phyloP scores from a whole-genome alignment of 2,888 invertebrate genomes.

The Atethmia centrago region DNA sequence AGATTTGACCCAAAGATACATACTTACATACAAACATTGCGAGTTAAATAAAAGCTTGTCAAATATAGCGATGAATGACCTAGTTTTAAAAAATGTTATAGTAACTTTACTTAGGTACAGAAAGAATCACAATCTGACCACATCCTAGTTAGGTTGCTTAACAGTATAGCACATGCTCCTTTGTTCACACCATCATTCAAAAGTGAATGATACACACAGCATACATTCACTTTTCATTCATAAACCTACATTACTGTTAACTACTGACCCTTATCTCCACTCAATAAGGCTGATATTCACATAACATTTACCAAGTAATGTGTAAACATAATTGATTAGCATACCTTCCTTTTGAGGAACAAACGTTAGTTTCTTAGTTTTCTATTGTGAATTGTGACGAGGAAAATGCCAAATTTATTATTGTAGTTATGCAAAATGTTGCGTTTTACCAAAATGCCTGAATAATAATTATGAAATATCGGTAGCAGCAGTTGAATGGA shows the following conservation, averaged over 20 bases:
- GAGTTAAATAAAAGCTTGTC: too few relatives aligned
- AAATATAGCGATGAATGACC: too few relatives aligned
- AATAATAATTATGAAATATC: slow-evolving; percentile 19
- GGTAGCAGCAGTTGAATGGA: neutral
- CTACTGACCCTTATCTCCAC: neutral
- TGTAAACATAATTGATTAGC: slow-evolving; percentile 56
- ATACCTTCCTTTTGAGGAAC: slow-evolving; percentile 52
- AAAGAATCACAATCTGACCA: neutral
- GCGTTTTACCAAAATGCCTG: slow-evolving; percentile 37
- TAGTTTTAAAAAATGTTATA: too few relatives aligned
- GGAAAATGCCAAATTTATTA: slow-evolving; percentile 57
- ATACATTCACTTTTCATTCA: slow-evolving; percentile 56
- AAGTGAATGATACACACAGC: slow-evolving; percentile 26
- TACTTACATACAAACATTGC: too few relatives aligned
- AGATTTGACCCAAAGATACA: too few relatives aligned
- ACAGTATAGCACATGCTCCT: neutral
- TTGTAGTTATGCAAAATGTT: slow-evolving; percentile 48
- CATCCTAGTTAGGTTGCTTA: slow-evolving; percentile 14
- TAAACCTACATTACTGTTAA: slow-evolving; percentile 2
- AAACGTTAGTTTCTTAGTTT: slow-evolving; percentile 37
- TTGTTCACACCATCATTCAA: slow-evolving; percentile 44
- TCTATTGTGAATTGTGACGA: slow-evolving; percentile 56
- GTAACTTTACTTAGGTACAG: too few relatives aligned
- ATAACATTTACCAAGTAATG: neutral
- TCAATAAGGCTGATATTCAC: slow-evolving; percentile 20